Conservation (phyloP, 2,888 invertebrate genomes). For the Pterobdella sp. region DNA sequence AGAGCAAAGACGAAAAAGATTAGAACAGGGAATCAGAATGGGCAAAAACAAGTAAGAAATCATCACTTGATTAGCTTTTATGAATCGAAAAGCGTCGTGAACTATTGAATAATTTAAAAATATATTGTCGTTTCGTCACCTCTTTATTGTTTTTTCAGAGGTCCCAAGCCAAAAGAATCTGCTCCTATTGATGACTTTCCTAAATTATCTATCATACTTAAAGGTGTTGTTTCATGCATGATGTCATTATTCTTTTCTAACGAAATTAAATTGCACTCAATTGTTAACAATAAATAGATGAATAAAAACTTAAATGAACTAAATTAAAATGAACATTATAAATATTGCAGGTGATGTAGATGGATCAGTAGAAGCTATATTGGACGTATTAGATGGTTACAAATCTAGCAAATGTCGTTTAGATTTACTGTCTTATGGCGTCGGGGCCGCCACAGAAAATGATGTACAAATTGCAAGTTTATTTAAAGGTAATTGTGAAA, state of each 20-base stretch:
- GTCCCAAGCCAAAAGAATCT: background rate
- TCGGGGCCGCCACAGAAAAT: slow-evolving; percentile 73
- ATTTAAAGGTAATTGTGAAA: slow-evolving; percentile 66
- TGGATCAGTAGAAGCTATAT: slow-evolving; percentile 88
- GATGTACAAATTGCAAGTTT: slow-evolving; percentile 73
- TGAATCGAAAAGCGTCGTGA: too few relatives aligned
- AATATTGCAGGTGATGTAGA: slow-evolving; percentile 80
- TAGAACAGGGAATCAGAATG: background rate
- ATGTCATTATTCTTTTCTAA: too few relatives aligned
- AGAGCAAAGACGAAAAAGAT: background rate
- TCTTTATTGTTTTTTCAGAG: background rate
- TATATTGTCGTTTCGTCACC: too few relatives aligned
- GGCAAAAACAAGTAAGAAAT: background rate
- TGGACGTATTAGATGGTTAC: slow-evolving; percentile 81
- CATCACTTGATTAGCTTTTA: too few relatives aligned
- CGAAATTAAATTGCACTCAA: too few relatives aligned
- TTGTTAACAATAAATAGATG: too few relatives aligned
- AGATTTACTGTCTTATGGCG: slow-evolving; percentile 78
- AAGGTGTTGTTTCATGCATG: background rate
- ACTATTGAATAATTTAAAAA: too few relatives aligned
- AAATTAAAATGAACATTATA: background rate
- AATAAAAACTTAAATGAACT: too few relatives aligned
- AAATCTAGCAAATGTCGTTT: slow-evolving; percentile 59
- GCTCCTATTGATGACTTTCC: background rate
- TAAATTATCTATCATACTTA: background rate